phyloP scores from a whole-genome alignment of 2,113 vertebrate species.

The Propithecus coquereli region DNA sequence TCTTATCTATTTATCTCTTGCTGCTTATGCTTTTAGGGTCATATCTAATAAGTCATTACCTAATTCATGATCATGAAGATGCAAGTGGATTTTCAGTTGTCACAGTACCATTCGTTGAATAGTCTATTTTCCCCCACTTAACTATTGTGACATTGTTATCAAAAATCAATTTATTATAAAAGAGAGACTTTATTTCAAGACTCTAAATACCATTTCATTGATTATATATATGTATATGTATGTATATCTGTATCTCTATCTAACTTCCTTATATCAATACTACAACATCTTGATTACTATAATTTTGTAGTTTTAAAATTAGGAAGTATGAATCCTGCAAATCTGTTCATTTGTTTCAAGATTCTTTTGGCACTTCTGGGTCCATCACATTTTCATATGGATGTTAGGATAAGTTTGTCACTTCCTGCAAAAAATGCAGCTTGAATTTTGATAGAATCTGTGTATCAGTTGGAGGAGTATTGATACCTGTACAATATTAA shows the following conservation, averaged over 20 bases:
- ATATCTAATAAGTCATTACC: neutral
- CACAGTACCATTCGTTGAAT: neutral
- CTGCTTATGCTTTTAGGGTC: neutral
- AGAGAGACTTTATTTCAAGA: neutral
- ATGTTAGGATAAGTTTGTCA: neutral
- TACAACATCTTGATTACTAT: too few species aligned
- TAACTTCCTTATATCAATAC: neutral
- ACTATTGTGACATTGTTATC: neutral
- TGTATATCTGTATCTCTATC: neutral
- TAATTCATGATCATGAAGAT: neutral
- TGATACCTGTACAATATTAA: neutral
- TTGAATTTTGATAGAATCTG: neutral
- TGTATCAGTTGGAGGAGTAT: neutral
- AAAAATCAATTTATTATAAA: neutral
- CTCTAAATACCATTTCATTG: neutral
- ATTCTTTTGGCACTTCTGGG: neutral
- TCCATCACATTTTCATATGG: neutral
- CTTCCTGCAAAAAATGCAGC: neutral
- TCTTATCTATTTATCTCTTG: neutral
- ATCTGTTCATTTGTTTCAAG: neutral
- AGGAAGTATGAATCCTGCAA: neutral
- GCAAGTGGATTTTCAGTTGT: neutral
- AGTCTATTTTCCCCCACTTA: neutral
- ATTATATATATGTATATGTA: neutral
- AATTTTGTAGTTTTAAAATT: neutral